Conservation (phyloP, 2,797 vertebrate species). For the Lutjanus argentimaculatus region DNA sequence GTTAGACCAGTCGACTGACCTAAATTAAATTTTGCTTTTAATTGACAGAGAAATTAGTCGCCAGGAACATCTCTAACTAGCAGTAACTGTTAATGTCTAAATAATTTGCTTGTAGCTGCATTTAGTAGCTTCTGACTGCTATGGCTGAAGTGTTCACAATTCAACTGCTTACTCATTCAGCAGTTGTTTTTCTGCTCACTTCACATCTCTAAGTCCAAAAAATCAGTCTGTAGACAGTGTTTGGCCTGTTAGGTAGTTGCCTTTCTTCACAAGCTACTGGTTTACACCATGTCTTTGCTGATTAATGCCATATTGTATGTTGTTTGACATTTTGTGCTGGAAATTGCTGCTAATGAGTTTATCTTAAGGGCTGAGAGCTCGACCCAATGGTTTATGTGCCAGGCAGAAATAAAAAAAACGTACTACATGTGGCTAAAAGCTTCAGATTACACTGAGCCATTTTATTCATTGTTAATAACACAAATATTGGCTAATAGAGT, state of each 20-base stretch:
- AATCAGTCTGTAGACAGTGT: background rate
- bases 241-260: background rate
- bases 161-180: background rate
- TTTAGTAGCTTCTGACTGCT: background rate
- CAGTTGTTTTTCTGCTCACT: background rate
- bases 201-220: background rate
- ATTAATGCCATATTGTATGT: background rate
- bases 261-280: background rate
- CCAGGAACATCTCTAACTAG: background rate
- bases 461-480: conserved; percentile 19
- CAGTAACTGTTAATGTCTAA: background rate
- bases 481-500: background rate
- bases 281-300: background rate
- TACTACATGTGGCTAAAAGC: conserved; percentile 21
- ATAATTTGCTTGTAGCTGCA: background rate
- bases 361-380: background rate
- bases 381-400: background rate
- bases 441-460: conserved; percentile 10
- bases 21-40: no score
- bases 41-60: no score
- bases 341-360: conserved; percentile 5
- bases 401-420: conserved; percentile 11
- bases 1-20: no score
- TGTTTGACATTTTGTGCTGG: background rate
- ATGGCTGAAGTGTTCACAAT: background rate